A percentile compares a stretch with the other conserved stretches of the same genome.
Evolutionary conservation across 2,888 invertebrate species (phyloP).

Genomic region (Gastracanthus pulcherrimus): DNA sequence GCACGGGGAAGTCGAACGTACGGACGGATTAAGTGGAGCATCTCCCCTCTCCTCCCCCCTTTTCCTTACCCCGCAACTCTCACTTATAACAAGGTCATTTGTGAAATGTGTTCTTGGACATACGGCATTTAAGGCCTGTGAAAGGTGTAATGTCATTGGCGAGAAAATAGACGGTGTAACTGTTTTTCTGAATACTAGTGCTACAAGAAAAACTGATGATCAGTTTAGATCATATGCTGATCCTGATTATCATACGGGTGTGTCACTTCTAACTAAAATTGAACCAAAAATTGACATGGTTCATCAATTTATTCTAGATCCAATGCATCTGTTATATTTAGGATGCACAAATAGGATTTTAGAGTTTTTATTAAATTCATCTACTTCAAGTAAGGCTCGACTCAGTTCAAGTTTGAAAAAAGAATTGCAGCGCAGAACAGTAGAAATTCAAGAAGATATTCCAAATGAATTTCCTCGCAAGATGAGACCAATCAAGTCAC

Average conservation of each 20-base stretch:
- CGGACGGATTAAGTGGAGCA: too few species aligned
- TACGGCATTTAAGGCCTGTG: background rate
- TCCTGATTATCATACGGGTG: background rate
- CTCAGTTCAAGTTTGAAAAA: background rate
- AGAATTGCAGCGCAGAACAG: conserved; percentile 21
- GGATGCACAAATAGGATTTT: conserved; percentile 40
- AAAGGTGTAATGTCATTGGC: conserved; percentile 9
- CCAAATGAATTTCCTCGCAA: conserved; percentile 58
- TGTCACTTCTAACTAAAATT: background rate
- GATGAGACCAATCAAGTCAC: conserved; percentile 34
- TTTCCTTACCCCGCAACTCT: too few species aligned
- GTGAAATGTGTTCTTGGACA: background rate
- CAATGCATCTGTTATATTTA: conserved; percentile 46
- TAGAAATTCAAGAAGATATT: conserved; percentile 35
- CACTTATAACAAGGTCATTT: too few species aligned
- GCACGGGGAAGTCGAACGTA: too few species aligned
- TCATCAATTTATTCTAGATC: conserved; percentile 47
- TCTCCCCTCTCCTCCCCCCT: too few species aligned
- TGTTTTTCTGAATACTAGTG: background rate
- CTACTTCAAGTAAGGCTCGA: background rate
- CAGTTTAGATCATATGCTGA: background rate
- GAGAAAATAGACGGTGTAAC: background rate
- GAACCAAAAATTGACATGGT: conserved; percentile 32
- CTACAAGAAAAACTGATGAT: background rate
- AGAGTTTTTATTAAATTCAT: background rate